Conservation (phyloP, 2,797 vertebrate species). For the Peromyscus attwateri region DNA sequence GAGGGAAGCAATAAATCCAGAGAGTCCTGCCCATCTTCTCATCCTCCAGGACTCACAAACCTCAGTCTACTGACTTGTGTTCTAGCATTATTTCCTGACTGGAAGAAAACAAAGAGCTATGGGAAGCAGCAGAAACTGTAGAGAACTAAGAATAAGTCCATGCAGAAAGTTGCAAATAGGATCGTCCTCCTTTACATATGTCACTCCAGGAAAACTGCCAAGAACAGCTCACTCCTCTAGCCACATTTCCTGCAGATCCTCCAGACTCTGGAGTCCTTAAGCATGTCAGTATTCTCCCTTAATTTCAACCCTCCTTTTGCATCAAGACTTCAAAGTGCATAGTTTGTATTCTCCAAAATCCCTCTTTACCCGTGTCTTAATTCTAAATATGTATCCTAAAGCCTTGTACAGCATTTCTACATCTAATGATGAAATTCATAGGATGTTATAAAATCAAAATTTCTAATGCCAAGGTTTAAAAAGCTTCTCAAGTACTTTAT, state of each 20-base stretch:
- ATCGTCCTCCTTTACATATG: conserved; percentile 78
- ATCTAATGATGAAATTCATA: conserved; percentile 60
- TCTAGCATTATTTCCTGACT: conserved; percentile 60
- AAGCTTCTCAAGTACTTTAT: conserved; percentile 40
- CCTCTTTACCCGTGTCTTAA: neutral
- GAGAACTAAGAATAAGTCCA: conserved; percentile 63
- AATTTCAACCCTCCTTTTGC: conserved; percentile 49
- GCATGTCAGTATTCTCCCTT: conserved; percentile 52
- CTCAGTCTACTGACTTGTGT: conserved; percentile 51
- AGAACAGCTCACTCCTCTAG: conserved; percentile 68
- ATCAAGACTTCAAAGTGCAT: conserved; percentile 53
- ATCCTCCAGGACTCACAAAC: conserved; percentile 45
- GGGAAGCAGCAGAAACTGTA: conserved; percentile 56
- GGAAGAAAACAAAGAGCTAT: conserved; percentile 70
- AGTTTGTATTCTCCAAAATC: conserved; percentile 67
- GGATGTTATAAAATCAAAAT: conserved; percentile 40
- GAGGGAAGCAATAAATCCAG: neutral
- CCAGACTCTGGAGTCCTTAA: conserved; percentile 53
- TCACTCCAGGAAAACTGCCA: conserved; percentile 81
- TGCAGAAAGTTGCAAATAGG: conserved; percentile 70
- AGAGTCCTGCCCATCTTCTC: neutral
- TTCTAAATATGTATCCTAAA: conserved; percentile 56
- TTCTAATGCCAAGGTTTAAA: conserved; percentile 48
- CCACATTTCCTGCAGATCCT: conserved; percentile 72
- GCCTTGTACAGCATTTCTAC: conserved; percentile 12